A percentile compares a stretch with the other conserved stretches of the same genome.
Conservation (phyloP, 2,797 vertebrate species). For the Poeciliopsis turneri region DNA sequence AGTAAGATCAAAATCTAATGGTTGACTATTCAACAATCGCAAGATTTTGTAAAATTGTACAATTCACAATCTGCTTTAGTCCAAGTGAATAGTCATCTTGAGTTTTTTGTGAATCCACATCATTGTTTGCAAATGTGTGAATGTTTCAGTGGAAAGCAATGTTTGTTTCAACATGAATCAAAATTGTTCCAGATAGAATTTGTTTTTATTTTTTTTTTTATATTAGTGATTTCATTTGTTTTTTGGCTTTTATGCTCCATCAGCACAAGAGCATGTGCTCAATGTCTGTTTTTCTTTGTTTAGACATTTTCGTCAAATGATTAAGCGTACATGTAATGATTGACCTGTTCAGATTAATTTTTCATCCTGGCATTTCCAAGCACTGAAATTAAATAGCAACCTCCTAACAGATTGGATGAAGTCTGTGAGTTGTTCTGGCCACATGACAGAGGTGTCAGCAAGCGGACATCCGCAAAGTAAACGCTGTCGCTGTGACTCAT, state of each 20-base stretch:
- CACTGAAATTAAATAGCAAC: conserved; percentile 60
- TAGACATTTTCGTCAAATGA: conserved; percentile 52
- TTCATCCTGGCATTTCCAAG: conserved; percentile 59
- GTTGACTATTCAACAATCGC: not conserved
- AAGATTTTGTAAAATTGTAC: not conserved
- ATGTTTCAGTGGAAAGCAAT: not conserved
- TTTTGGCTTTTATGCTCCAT: conserved; percentile 17
- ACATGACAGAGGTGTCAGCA: conserved; percentile 16
- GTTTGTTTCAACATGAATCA: conserved; percentile 1
- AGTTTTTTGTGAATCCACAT: not conserved
- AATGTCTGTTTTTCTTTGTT: conserved; percentile 29
- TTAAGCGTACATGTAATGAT: conserved; percentile 32
- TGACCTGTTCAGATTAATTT: conserved; percentile 38
- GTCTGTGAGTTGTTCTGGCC: conserved; percentile 37
- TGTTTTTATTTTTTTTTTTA: not conserved
- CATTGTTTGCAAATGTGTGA: not conserved
- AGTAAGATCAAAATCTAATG: not conserved
- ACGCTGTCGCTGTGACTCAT: conserved; percentile 60
- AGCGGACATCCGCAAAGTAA: conserved; percentile 50
- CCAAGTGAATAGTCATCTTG: not conserved
- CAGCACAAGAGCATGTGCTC: conserved; percentile 2
- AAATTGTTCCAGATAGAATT: not conserved
- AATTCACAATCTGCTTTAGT: not conserved
- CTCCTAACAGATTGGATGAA: conserved; percentile 58
- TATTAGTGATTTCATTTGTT: conserved; percentile 5